phyloP scores from a whole-genome alignment of 2,888 invertebrate species.

The Clitarchus hookeri region DNA sequence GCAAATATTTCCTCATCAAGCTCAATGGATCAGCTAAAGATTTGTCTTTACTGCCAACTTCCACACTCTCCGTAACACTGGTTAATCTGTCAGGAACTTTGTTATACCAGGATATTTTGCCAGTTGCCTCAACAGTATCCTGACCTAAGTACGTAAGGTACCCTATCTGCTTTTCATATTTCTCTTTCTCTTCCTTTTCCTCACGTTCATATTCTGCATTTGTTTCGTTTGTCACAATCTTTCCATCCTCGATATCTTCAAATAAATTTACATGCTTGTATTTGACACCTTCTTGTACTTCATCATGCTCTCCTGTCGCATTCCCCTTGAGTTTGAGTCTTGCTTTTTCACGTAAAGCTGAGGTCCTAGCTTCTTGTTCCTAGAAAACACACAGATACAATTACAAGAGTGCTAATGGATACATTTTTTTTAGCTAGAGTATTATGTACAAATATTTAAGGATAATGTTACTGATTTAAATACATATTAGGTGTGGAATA shows the following conservation, averaged over 20 bases:
- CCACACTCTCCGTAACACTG: constrained; percentile 43
- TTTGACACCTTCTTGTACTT: constrained; percentile 40
- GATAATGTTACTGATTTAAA: too few relatives aligned
- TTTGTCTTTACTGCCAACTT: constrained; percentile 35
- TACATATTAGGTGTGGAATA: too few relatives aligned
- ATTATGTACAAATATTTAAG: too few relatives aligned
- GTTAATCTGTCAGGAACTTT: constrained; percentile 64
- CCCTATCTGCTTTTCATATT: constrained; percentile 97
- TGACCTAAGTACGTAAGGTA: constrained; percentile 95
- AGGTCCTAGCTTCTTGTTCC: constrained; percentile 84
- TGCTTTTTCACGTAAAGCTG: constrained; percentile 69
- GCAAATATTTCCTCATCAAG: constrained; percentile 41
- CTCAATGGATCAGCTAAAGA: constrained; percentile 35
- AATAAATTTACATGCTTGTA: constrained; percentile 82
- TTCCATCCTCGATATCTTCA: constrained; percentile 78
- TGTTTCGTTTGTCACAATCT: constrained; percentile 62
- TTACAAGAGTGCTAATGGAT: too few relatives aligned
- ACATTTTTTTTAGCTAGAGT: too few relatives aligned
- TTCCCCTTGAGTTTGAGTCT: constrained; percentile 55
- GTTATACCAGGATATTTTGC: constrained; percentile 89
- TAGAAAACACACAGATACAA: constrained; percentile 49
- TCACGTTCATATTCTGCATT: constrained; percentile 91
- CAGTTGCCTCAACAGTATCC: constrained; percentile 84
- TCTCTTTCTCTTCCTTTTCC: constrained; percentile 88
- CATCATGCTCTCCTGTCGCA: constrained; percentile 44